phyloP scores from a whole-genome alignment of 1,140 invertebrate genomes.

The Charaxes varanes region DNA sequence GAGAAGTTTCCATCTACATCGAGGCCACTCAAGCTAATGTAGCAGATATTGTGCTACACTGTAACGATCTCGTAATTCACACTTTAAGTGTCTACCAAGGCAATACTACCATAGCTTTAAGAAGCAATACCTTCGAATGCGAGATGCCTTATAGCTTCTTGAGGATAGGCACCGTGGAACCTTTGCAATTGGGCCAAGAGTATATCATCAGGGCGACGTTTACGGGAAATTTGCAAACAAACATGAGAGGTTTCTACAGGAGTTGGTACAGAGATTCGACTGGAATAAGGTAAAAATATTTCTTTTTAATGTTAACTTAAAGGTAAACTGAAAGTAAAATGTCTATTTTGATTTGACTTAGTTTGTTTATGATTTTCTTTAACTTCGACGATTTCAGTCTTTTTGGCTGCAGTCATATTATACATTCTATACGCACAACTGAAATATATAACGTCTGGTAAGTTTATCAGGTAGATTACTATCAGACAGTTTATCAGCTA shows the following conservation, averaged over 20 bases:
- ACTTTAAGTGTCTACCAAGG: conserved; percentile 17
- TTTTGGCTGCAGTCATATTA: too few relatives aligned
- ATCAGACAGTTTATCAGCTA: too few relatives aligned
- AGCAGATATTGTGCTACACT: conserved; percentile 77
- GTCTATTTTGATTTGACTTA: too few relatives aligned
- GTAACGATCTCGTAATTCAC: conserved; percentile 74
- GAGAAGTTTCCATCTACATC: conserved; percentile 73
- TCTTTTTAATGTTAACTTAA: too few relatives aligned
- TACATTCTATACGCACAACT: too few relatives aligned
- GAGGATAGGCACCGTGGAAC: conserved; percentile 28
- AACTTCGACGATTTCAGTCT: too few relatives aligned
- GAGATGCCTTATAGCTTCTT: conserved; percentile 47
- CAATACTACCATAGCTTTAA: conserved; percentile 14
- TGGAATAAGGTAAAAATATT: conserved; percentile 45
- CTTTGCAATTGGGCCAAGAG: conserved; percentile 24
- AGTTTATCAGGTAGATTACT: too few relatives aligned
- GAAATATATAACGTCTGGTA: too few relatives aligned
- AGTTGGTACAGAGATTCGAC: conserved; percentile 67
- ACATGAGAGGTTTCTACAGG: conserved; percentile 75
- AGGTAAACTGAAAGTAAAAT: too few relatives aligned
- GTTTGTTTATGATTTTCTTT: too few relatives aligned
- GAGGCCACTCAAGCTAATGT: conserved; percentile 35
- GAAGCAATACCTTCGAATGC: conserved; percentile 26
- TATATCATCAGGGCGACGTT: conserved; percentile 49
- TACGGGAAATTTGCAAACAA: conserved; percentile 65